These are phyloP conservation scores for Hydrozoanthus gracilis DNA, from an alignment of 92 coral and sea anemone species.

Conservation along the genomic window DNA sequence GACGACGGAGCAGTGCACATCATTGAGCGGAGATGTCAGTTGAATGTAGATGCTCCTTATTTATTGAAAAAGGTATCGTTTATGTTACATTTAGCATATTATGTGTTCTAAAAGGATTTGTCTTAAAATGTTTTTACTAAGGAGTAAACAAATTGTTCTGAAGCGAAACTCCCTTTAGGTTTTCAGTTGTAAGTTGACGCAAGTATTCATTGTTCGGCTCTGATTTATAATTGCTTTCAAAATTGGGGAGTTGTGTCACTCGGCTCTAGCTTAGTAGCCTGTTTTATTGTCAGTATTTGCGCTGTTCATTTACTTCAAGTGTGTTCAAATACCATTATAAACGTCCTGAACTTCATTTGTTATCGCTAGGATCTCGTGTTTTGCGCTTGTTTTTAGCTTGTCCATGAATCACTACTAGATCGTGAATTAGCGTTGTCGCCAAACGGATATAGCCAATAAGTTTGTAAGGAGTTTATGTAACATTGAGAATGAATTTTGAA, in stretches of 20 bases:
- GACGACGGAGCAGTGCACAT: constrained; percentile 94
- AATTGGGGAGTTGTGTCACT: no score
- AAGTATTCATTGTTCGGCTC: not conserved
- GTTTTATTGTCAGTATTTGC: not conserved
- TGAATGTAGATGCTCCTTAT: constrained; percentile 97
- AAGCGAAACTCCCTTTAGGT: not conserved
- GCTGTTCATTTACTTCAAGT: not conserved
- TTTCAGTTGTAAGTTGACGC: not conserved
- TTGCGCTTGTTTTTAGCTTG: not conserved
- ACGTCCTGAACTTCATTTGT: not conserved
- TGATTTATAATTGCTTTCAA: constrained; percentile 3
- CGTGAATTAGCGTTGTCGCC: no score
- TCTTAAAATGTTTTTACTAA: not conserved
- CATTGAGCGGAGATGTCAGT: constrained; percentile 88
- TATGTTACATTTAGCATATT: not conserved
- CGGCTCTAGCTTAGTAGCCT: no score
- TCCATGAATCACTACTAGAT: no score
- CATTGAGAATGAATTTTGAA: not conserved
- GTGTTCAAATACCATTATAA: not conserved
- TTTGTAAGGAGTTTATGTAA: not conserved
- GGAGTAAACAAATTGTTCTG: not conserved
- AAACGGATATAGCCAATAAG: no score
- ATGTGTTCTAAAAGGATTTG: no score
- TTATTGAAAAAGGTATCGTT: constrained; percentile 87
- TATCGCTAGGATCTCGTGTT: not conserved